Conservation (phyloP, 2,888 invertebrate species). For the Oscheius sp. region DNA sequence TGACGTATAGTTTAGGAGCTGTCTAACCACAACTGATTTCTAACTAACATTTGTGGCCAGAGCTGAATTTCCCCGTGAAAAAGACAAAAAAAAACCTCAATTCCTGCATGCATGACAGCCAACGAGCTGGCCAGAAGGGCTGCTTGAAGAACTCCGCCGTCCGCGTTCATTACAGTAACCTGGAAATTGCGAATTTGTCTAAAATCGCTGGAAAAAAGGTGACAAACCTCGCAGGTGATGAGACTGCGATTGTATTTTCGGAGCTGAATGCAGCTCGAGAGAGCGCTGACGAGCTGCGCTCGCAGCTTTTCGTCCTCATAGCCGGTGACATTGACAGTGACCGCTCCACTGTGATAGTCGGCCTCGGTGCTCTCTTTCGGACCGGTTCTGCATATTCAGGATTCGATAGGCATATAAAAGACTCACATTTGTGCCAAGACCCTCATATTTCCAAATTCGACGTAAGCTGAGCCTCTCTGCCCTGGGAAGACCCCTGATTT, state of each 20-base stretch:
- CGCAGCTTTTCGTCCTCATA: conserved; percentile 39
- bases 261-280: conserved; percentile 47
- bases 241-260: conserved; percentile 55
- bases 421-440: conserved; percentile 55
- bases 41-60: no score
- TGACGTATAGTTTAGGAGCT: no score
- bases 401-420: not conserved
- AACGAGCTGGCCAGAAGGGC: conserved; percentile 47
- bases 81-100: conserved; percentile 40
- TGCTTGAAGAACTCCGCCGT: conserved; percentile 53
- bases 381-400: conserved; percentile 13
- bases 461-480: conserved; percentile 57
- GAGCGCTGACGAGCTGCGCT: conserved; percentile 46
- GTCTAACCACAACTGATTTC: no score
- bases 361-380: conserved; percentile 35
- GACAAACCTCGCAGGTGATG: conserved; percentile 47
- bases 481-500: conserved; percentile 59
- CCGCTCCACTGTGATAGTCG: conserved; percentile 34
- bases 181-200: conserved; percentile 1
- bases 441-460: conserved; percentile 57
- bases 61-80: not conserved
- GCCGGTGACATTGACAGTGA: conserved; percentile 31
- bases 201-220: not conserved
- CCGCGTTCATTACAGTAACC: conserved; percentile 52
- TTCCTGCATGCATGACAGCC: conserved; percentile 57